Base-by-base conservation (phyloP, 2,888 invertebrate genomes). In the Neria commutata region DNA sequence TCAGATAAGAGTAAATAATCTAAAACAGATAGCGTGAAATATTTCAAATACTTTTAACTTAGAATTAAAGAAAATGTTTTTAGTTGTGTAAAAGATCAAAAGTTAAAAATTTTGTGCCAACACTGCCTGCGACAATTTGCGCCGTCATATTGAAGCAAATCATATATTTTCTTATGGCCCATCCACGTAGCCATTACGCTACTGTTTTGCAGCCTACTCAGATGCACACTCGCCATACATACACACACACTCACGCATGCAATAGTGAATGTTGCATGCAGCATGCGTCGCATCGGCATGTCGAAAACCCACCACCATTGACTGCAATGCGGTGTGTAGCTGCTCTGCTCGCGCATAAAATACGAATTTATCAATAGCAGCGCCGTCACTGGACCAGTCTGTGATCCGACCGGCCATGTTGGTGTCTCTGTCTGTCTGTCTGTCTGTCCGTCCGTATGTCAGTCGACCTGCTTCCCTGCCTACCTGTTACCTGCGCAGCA, bases 401-500 rank as follows among this genome's bases (percentile, higher is more conserved):
- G 37, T n/a, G 37, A n/a, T 4, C n/a, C 8, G 21, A 21, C 2
- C 42, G 21, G 37, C n/a, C 37, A 37, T 19, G 19, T 42, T 19
- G n/a, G 37, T 4, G 4, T n/a, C 11, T n/a, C 8, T n/a, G 16
- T 8, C 37, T n/a, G 4, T 14, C 37, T n/a, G 8, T n/a, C 16
- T 37, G n/a, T 5, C 37, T 37, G n/a, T n/a, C 37, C 21, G 5
- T 4, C n/a, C 37, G 37, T n/a, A 6, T n/a, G 16, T 8, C 37
- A 8, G 4, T 14, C 37, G 11, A 4, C 37, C 16, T 37, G n/a
- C 8, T n/a, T 37, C 6, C 37, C 37, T 42, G 5, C 19, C 71
- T 71, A 71, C 71, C 72, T 71, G 66, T 63, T 57, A 56, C 63
- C 52, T 42, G 68, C 64, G 60, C 60, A 42, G 63, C 69, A 72